Evolutionary conservation across 2,113 vertebrate species (phyloP), one percentile per base, ranked within the genome.

Genomic region (Oenanthe oenanthe): DNA sequence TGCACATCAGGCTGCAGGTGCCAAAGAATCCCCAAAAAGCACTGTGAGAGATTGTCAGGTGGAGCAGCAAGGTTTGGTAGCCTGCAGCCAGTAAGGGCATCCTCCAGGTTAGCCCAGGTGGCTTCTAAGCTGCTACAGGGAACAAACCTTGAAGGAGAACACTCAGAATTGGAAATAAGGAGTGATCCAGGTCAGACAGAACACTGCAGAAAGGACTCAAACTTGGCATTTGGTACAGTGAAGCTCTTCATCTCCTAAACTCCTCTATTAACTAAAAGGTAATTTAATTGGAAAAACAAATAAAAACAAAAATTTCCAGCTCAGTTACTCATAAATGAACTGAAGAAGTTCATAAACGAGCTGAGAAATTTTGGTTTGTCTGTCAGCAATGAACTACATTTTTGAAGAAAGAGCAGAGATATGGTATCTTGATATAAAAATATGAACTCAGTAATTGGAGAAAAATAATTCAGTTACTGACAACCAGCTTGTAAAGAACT

Each of bases 401-500:
- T 89, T 63, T 81, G n/a, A 81, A 81, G 80, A 84, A 70, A 80
- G 25, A 79, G 58, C 21, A 76, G 51, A 80, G 60, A 47, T 31
- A 29, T 3, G 9, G 34, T 78, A 66, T 88, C 86, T 73, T 83
- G 86, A 85, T 80, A 50, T 53, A 91, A 88, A 93, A 88, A 72
- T 29, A 92, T 29, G 10, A 78, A 76, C 28, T 56, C 28, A 57
- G 20, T 34, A 34, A 58, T 34, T 34, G 21, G 56, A 58, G 56
- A 34, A 91, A 73, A 93, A 84, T 74, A 77, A 82, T 51, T 62
- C 57, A 29, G 26, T 75, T 47, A 54, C 62, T 82, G 88, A 92
- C 88, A 96, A 78, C 32, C 66, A 61, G 21, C 38, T 79, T 73
- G 58, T 73, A 82, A 93, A 88, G 85, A 90, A 85, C 60, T 42